Base-by-base conservation (phyloP, 2,888 invertebrate species). In the Machimus atricapillus region DNA sequence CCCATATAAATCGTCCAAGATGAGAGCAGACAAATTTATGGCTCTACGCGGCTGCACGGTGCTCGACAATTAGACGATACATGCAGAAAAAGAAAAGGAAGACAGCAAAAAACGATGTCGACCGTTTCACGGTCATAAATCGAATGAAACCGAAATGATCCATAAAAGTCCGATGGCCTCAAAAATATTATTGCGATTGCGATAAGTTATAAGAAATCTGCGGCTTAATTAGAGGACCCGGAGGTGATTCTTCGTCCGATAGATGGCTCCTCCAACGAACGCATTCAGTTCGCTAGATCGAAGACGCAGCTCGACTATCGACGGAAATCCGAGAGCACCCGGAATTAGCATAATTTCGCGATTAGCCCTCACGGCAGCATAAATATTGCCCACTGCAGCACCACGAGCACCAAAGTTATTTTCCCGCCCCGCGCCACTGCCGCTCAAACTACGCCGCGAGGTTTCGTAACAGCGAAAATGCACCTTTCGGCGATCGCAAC, bases 261-360 rank as follows among this genome's bases (percentile, higher is more conserved):
- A 66, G 66, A 66, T 66, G 27, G 66, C 1, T 52, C n/a, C n/a
- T 8, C 66, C n/a, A 23, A 7, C 46, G n/a, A 31, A 34, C 46
- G 43, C 43, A 46, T 46, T 46, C 19, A n/a, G 16, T 43, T 74
- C 74, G 74, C 74, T 58, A 66, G 66, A 34, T 58, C 58, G 34
- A 52, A 52, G 52, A 52, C 79, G 31, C 52, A 0, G 23, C 66
- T 46, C 79, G 7, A 52, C 12, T 34, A 58, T 40, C 82, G 37
- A 34, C 52, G 37, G 34, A 82, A 82, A 82, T 19, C 31, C 16
- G 58, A 66, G 37, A 34, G 34, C 66, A 43, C 46, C 74, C 46
- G 73, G 27, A 85, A 85, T 85, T 74, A 85, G 31, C 85, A 85
- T 85, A 85, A 85, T 85, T 85, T 12, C 74, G 46, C 46, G 52